phyloP scores from a whole-genome alignment of 35 echinoderm and acorn worm genomes.

The Amphiura filiformis region DNA sequence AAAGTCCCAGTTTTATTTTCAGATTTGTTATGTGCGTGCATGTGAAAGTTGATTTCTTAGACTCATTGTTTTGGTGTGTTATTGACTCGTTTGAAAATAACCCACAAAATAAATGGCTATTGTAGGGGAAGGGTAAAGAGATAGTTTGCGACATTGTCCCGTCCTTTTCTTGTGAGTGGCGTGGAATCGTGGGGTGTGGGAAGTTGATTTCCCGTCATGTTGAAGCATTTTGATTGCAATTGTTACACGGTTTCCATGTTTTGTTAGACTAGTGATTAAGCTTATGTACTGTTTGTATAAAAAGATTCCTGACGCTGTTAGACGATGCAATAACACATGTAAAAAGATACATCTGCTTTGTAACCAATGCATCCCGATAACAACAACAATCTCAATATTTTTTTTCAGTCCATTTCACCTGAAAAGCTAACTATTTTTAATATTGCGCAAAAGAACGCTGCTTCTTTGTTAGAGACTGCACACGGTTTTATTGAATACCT shows the following conservation, averaged over 20 bases:
- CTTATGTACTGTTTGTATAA: neutral
- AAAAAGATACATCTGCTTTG: neutral
- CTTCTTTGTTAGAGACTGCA: neutral
- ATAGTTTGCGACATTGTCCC: too few species aligned
- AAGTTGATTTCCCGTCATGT: neutral
- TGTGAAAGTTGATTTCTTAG: too few species aligned
- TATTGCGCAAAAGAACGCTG: neutral
- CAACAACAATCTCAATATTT: neutral
- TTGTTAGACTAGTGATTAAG: constrained; percentile 1
- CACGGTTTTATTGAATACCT: neutral
- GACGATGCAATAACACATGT: neutral
- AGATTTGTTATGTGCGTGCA: too few species aligned
- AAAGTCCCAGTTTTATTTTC: too few species aligned
- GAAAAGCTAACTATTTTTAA: constrained; percentile 4
- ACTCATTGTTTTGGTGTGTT: too few species aligned
- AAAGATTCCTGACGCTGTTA: neutral
- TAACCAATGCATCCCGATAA: neutral
- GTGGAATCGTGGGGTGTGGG: neutral
- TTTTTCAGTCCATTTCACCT: neutral
- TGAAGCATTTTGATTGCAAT: neutral
- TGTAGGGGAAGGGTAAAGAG: too few species aligned
- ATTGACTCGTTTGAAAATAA: too few species aligned
- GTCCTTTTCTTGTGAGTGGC: neutral
- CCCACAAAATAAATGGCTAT: too few species aligned
- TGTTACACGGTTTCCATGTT: neutral